Evolutionary conservation across 2,797 vertebrate species (phyloP), one percentile per base, ranked within the genome.

Genomic region (Fratercula arctica): DNA sequence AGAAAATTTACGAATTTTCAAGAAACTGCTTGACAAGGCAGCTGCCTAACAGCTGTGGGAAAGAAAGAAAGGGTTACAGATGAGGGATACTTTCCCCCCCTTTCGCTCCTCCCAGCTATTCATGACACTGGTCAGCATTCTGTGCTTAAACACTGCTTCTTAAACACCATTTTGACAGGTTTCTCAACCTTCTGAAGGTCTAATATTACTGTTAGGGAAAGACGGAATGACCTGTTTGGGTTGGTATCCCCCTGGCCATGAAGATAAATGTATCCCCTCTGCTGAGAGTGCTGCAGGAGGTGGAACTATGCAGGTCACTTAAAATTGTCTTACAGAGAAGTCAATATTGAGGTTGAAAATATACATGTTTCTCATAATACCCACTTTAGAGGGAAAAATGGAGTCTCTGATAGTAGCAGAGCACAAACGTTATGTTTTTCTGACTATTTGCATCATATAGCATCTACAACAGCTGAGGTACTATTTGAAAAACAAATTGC

Each of bases 241-340:
- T 33, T 86, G 14, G 10, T 35, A 51, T 59, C 12, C 4, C 13
- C 6, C 18, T 25, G 25, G 11, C 10, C 13, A 4, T 31, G 26
- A 46, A 70, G 50, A 29, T 3, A 72, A 91, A 75, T 4, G 8
- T 9, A 14, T 2, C 1, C 4, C 6, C 9, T 54, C 39, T 69
- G 12, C 26, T 8, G 3, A 50, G 23, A 35, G 26, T 39, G 26
- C 11, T 46, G 3, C 33, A n/a, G 77, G 63, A 75, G 35, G 6
- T 53, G 6, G 11, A 81, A 57, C 8, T 20, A 11, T 5, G 16
- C 0, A 0, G 8, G 19, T 5, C 2, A 6, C 26, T 86, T 54
- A 31, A 53, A 90, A 85, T 11, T 50, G 5, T 41, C 64, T 41
- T 46, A 56, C 4, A 4, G n/a, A 61, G 17, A 54, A 70, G 20